These are phyloP conservation scores for Urocynchramus pylzowi DNA, from an alignment of 2,113 vertebrate species.

Conservation along the genomic window DNA sequence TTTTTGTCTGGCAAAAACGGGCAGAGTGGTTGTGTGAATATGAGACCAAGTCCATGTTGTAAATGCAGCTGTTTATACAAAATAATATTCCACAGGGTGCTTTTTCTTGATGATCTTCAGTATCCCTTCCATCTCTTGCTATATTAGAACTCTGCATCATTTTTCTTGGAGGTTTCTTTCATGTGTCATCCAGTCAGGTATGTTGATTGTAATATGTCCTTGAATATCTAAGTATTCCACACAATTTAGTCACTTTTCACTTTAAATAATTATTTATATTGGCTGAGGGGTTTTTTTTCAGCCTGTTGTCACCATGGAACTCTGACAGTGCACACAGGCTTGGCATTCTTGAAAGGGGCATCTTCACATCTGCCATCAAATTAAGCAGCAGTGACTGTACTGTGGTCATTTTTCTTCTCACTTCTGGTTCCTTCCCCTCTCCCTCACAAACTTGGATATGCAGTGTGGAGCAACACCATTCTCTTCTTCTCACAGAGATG, in stretches of 20 bases:
- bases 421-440: not conserved
- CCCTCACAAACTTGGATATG: not conserved
- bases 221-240: not conserved
- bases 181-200: not conserved
- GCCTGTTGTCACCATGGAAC: not conserved
- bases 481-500: not conserved
- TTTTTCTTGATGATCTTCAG: not conserved
- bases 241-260: not conserved
- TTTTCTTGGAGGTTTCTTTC: not conserved
- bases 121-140: not conserved
- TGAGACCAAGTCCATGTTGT: not conserved
- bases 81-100: not conserved
- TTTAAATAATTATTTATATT: not conserved
- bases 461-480: fast-evolving
- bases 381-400: not conserved
- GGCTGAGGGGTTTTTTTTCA: not conserved
- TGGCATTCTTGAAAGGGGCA: not conserved
- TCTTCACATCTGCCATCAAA: not conserved
- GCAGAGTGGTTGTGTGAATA: not conserved
- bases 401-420: not conserved
- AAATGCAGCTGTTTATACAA: not conserved
- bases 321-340: not conserved
- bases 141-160: not conserved
- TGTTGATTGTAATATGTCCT: not conserved
- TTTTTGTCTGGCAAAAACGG: not conserved